Conservation (phyloP, 2,888 invertebrate genomes). For the Incurvaria masculella region DNA sequence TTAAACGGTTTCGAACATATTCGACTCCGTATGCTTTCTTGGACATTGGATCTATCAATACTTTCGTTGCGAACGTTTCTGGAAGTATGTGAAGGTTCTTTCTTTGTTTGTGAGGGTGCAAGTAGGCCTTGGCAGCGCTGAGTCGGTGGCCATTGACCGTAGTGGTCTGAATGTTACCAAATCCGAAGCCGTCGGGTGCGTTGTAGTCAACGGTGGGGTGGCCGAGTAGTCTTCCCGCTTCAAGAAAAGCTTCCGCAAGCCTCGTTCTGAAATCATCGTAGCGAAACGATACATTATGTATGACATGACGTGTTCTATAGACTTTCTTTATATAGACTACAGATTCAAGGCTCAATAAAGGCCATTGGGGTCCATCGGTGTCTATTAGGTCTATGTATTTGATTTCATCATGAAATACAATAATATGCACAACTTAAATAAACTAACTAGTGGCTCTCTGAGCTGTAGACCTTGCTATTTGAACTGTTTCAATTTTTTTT, state of each 20-base stretch:
- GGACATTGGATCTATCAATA: conserved; percentile 60
- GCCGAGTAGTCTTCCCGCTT: conserved; percentile 63
- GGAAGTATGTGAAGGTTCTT: conserved; percentile 67
- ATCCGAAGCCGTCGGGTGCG: conserved; percentile 59
- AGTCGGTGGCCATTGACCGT: conserved; percentile 58
- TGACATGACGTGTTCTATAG: background rate
- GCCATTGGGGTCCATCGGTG: no score
- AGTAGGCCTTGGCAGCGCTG: conserved; percentile 63
- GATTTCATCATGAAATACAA: no score
- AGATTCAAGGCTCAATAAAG: no score
- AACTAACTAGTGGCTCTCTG: no score
- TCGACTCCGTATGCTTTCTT: conserved; percentile 68
- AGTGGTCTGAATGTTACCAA: conserved; percentile 63
- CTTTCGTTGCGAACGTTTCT: conserved; percentile 59
- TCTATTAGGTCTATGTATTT: no score
- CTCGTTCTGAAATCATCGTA: conserved; percentile 31
- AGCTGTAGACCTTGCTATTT: no score
- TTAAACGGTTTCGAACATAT: conserved; percentile 52
- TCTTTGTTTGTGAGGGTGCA: conserved; percentile 57
- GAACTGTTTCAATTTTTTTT: no score
- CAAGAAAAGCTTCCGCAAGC: conserved; percentile 48
- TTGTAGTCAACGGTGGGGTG: conserved; percentile 69
- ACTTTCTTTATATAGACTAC: no score
- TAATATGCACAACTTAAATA: no score
- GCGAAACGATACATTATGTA: background rate